A percentile compares a stretch with the other conserved stretches of the same genome.
Evolutionary conservation across 1,140 invertebrate species (phyloP).

Genomic region (Drosophila fuyamai): DNA sequence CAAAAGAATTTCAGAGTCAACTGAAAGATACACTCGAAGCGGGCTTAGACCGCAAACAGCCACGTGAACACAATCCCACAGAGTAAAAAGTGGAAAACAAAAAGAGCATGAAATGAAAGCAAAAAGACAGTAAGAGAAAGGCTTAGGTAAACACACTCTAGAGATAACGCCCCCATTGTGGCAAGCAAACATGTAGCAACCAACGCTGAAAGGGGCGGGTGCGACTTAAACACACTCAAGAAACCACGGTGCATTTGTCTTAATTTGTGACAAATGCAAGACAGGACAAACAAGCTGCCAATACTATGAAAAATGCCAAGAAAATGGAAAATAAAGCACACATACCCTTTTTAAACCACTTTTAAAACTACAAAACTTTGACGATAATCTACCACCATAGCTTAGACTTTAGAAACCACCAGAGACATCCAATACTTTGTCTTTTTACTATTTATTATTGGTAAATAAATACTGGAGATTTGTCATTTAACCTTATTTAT

Average conservation of each 20-base stretch:
- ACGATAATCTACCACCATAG: no score
- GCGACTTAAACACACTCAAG: slow-evolving; percentile 23
- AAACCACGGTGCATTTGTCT: slow-evolving; percentile 69
- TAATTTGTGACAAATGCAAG: slow-evolving; percentile 77
- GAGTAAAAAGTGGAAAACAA: slow-evolving; percentile 4
- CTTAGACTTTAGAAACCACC: no score
- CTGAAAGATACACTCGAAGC: slow-evolving; percentile 34
- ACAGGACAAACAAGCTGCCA: slow-evolving; percentile 51
- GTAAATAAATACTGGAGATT: no score
- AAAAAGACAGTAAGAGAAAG: slow-evolving; percentile 41
- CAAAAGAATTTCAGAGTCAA: slow-evolving; percentile 29
- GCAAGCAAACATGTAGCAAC: slow-evolving; percentile 25
- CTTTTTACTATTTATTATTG: no score
- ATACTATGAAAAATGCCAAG: slow-evolving; percentile 36
- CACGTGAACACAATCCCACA: slow-evolving; percentile 22
- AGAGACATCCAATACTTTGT: no score
- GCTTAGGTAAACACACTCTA: slow-evolving; percentile 66
- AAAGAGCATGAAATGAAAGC: slow-evolving; percentile 16
- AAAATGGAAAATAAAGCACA: neutral
- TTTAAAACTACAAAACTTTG: neutral
- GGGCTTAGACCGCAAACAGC: slow-evolving; percentile 28
- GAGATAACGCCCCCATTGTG: slow-evolving; percentile 58
- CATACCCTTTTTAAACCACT: slow-evolving; percentile 2
- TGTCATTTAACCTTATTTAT: no score
- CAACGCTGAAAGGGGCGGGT: slow-evolving; percentile 6